Percentiles rank a stretch among this genome's conserved stretches.
phyloP scores from a whole-genome alignment of 2,113 vertebrate genomes.

The Gallinago paraguaiae region DNA sequence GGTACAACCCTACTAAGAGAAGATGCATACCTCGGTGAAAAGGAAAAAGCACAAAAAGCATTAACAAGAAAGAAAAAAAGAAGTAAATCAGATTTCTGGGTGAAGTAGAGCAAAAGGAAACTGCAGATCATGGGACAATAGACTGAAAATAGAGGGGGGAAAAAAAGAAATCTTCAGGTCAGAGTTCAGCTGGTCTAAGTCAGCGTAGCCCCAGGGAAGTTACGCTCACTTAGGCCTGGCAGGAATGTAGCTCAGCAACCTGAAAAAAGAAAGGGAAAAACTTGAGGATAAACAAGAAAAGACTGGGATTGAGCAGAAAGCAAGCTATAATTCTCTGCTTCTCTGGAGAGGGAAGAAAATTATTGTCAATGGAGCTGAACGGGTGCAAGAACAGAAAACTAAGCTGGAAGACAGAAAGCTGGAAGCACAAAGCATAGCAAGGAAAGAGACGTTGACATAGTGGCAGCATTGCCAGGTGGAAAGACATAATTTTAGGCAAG shows the following conservation, averaged over 20 bases:
- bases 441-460: not conserved
- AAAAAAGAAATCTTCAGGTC: conserved; percentile 18
- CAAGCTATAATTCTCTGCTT: not conserved
- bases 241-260: conserved; percentile 43
- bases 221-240: conserved; percentile 54
- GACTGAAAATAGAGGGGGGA: not conserved
- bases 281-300: conserved; percentile 20
- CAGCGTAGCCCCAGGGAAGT: conserved; percentile 30
- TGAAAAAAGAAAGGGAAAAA: conserved; percentile 50
- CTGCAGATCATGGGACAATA: not conserved
- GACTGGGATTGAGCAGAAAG: not conserved
- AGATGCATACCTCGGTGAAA: not conserved
- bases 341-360: not conserved
- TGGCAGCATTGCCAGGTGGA: not conserved
- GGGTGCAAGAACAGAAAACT: not conserved
- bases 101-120: not conserved
- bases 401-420: not conserved
- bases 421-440: not conserved
- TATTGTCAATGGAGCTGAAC: not conserved
- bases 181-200: conserved; percentile 47
- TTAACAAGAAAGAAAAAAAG: not conserved
- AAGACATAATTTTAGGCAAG: not conserved
- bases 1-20: not conserved
- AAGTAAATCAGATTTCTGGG: not conserved
- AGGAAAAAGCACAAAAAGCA: not conserved